Base-by-base conservation (phyloP, 2,113 vertebrate species). In the Bucco capensis region DNA sequence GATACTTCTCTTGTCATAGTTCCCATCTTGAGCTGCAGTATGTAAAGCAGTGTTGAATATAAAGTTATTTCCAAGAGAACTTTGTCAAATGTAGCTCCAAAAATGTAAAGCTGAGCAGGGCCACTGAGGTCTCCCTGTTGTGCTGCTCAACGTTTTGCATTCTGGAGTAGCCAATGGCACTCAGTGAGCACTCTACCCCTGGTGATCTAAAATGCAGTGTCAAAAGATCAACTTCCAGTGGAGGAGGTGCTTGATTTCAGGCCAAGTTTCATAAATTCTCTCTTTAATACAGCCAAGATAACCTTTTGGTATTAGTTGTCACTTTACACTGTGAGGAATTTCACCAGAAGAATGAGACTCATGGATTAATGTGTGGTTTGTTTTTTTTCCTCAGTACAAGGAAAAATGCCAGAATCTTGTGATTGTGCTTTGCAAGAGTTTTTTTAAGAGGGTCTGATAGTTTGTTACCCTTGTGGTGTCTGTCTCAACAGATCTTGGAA, bases 401-500 rank as follows among this genome's bases (percentile, higher is more conserved):
- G 40, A 23, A 19, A 31, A 73, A 38, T 18, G 10, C 35, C 53
- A 30, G 69, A 40, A 38, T 33, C 24, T 37, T 33, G 18, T 9
- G 47, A 47, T 37, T 0, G 0, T 7, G n/a, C 22, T 33, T n/a
- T 46, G 35, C 24, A 18, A 7, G 38, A 30, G 12, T n/a, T n/a
- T n/a, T n/a, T 40, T 73, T 30, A 58, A 23, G 15, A 5, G 33
- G 31, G 31, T 37, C 49, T 73, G 50, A 12, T 51, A 30, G 2
- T 33, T 80, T 72, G 14, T 89, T 33, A 24, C 35, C 12, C 19
- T 12, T 54, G 14, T 73, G 74, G 2, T 83, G 19, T 82, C 87
- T 92, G 14, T 83, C 51, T 92, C n/a, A 84, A 44, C 86, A 99
- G 99, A 99, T 99, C 90, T 83, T 99, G 94, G 98, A 99, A 93